Evolutionary conservation across 2,113 vertebrate genomes (phyloP), one percentile per base, ranked within the genome.

Genomic region (Lepus europaeus): DNA sequence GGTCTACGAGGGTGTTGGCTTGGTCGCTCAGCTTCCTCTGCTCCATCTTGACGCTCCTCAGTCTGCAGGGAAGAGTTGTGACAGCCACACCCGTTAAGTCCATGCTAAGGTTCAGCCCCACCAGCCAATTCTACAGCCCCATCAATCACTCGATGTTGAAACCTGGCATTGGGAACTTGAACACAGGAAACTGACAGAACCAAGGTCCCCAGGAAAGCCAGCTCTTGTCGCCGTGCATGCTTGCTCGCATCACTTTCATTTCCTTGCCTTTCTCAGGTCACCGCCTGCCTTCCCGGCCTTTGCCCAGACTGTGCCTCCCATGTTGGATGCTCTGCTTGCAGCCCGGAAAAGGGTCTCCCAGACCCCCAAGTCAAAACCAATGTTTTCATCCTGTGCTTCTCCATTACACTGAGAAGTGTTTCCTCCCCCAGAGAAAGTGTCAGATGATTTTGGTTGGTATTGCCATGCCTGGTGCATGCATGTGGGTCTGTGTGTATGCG

Each of bases 21-120:
- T 99, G 99, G 97, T 99, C 99, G 1, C 99, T 99, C 95, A 99
- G 98, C 97, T 99, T 99, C 96, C 99, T 99, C 98, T 99, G 99
- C 97, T 99, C 99, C 99, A 99, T 99, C 98, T 99, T 99, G 97
- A 99, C 99, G 0, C 99, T 99, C 95, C 99, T 98, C 96, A 99
- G 97, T 98, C 99, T 99, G 98, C 59, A 97, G 97, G 63, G 98
- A 94, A 98, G 94, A 83, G 94, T 79, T 14, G 9, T 6, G 0
- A 31, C 0, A 45, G 86, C 89, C 51, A 76, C 2, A 29, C 10
- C 31, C 82, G 66, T 51, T 56, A 27, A 22, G 33, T 1, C 17
- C 81, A 2, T 0, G 12, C 9, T 7, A 20, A 76, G 31, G 12
- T 2, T 39, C 2, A 56, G n/a, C 33, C 33, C 39, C 13, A 2